Evolutionary conservation across 2,888 invertebrate species (phyloP), one percentile per base, ranked within the genome.

Genomic region (Brachyopa scutellaris): DNA sequence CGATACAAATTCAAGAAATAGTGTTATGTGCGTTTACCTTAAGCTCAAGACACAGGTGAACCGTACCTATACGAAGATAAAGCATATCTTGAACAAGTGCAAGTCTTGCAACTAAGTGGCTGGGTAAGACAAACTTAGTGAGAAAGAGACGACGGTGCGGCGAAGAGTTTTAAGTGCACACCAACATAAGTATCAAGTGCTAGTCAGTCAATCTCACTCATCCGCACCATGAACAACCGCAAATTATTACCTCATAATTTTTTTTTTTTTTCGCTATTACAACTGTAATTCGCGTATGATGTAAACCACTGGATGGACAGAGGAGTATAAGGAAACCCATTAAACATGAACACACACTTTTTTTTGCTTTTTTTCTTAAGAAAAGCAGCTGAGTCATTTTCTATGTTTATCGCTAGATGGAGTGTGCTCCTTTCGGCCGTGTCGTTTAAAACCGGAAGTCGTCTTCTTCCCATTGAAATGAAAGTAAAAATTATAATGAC

Each of bases 231-330:
- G 76, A 74, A 70, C 15, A 84, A 84, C 78, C 79, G 74, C 83
- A 83, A 78, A 78, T 83, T 67, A 83, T 83, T 83, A 78, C 78
- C 78, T 67, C 83, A 78, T 78, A 78, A 78, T 57, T 59, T 42
- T 55, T 49, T 78, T 72, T 73, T 57, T 59, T 42, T 55, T 49
- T 49, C 26, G 55, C 72, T 83, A 72, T 83, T 78, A 67, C 72
- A 83, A 83, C 77, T 66, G 82, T 77, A 55, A 82, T 72, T 59
- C 53, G 49, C 33, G 53, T 38, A 17, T 38, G 57, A 59, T 74
- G 45, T 49, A 38, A 40, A 55, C 29, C 40, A 19, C 51, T 31
- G 17, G 13, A 6, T 55, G 13, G 21, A 13, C 42, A 49, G 70
- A 55, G 49, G 49, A 67, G 49, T 64, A 36, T 42, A 53, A 76